Evolutionary conservation across 2,888 invertebrate genomes (phyloP), one percentile per base, ranked within the genome.

Genomic region (Cephalotes varians): DNA sequence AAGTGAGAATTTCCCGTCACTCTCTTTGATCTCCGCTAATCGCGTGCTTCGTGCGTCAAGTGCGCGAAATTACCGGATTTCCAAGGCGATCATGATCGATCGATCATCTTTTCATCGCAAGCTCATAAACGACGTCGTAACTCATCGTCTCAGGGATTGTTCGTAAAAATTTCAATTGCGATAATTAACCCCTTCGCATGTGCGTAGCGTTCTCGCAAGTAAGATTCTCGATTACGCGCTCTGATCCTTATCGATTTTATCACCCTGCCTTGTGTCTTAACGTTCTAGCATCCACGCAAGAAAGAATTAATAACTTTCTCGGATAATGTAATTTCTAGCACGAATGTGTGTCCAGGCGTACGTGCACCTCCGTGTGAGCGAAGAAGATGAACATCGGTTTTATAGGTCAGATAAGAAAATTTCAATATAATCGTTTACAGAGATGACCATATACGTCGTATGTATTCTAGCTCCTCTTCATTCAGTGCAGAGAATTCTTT

Each of bases 321-420:
- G 71, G 71, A 6, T 79, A 77, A 77, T 12, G 54, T 54, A 69
- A 71, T 44, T 79, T 44, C 40, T 34, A 71, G 25, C 44, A 4
- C n/a, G 44, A 74, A 49, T 25, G 34, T 64, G 47, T 34, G 34
- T 25, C 34, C 62, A 3, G 25, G 18, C 40, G 21, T 28, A 31
- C 12, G 65, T 77, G 3, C 37, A 67, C 67, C 51, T 28, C 40
- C 67, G 40, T 54, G 37, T 69, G 34, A 69, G 40, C 40, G 34
- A 56, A 56, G 54, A 40, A 54, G 44, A 56, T 25, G 15, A 67
- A 64, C 37, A 15, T 62, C 12, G 31, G 5, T 28, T 76, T 79
- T 79, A 71, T 56, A 56, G 71, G 71, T 79, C 56, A 77, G n/a
- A 67, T 54, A 31, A 67, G 77, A 77, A 67, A 77, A 67, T 67